These are phyloP conservation scores for Cantharis lateralis DNA, from an alignment of 2,888 invertebrate genomes.

Conservation along the genomic window DNA sequence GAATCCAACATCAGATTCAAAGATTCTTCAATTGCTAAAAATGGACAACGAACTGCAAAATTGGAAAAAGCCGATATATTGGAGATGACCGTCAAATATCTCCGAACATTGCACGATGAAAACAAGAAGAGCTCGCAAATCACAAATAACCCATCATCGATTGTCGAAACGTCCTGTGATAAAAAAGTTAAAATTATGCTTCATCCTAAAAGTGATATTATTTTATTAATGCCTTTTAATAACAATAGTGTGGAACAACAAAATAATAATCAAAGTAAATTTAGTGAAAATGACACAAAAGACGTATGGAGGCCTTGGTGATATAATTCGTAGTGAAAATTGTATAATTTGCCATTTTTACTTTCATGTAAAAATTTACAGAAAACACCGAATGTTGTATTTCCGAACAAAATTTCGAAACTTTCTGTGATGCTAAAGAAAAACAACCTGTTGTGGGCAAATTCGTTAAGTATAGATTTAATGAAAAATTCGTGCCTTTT, in stretches of 20 bases:
- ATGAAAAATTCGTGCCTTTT: too few species aligned
- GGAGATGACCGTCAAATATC: slow-evolving; percentile 65
- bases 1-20: slow-evolving; percentile 52
- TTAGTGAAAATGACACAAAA: slow-evolving; percentile 39
- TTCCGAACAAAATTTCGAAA: too few species aligned
- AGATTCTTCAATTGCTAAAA: slow-evolving; percentile 40
- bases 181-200: slow-evolving; percentile 36
- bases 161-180: slow-evolving; percentile 44
- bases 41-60: slow-evolving; percentile 58
- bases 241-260: neutral
- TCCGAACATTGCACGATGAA: slow-evolving; percentile 57
- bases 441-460: neutral
- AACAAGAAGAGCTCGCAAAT: neutral
- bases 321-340: slow-evolving; percentile 16
- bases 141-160: neutral
- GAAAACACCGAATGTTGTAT: neutral
- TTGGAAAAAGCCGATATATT: slow-evolving; percentile 69
- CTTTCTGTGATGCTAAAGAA: neutral
- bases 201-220: neutral
- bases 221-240: neutral
- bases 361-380: neutral
- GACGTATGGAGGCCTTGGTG: slow-evolving; percentile 52
- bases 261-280: slow-evolving; percentile 9
- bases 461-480: too few species aligned
- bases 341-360: neutral